phyloP scores from a whole-genome alignment of 2,113 vertebrate species.

The Propithecus coquereli region DNA sequence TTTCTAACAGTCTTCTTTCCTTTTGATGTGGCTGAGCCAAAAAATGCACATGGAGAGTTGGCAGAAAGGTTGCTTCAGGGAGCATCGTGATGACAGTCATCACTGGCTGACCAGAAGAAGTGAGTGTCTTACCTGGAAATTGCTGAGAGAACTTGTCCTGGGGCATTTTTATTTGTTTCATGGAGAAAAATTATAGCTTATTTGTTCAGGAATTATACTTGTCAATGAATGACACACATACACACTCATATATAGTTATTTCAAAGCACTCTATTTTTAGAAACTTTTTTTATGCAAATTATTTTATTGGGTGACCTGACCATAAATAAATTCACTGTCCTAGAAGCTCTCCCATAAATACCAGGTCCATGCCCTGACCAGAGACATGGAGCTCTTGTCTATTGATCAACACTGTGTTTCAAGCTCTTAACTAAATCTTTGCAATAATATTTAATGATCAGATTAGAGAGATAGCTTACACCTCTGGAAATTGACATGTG shows the following conservation, averaged over 20 bases:
- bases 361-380: neutral
- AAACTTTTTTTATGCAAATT: neutral
- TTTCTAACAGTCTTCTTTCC: neutral
- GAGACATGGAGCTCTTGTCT: neutral
- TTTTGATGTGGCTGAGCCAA: neutral
- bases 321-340: too few relatives aligned
- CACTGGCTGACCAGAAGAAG: accelerated
- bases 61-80: neutral
- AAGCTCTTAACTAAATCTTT: neutral
- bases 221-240: neutral
- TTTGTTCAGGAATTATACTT: neutral
- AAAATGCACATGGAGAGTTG: neutral
- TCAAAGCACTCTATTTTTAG: neutral
- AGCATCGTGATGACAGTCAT: accelerated
- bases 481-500: neutral
- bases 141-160: neutral
- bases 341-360: neutral
- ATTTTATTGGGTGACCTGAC: neutral
- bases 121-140: neutral
- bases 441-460: neutral
- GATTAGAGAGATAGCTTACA: too few relatives aligned
- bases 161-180: neutral
- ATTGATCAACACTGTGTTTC: neutral
- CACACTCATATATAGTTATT: neutral
- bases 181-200: neutral